Conservation (phyloP, 1,140 invertebrate species). For the Drosophila ogumai region DNA sequence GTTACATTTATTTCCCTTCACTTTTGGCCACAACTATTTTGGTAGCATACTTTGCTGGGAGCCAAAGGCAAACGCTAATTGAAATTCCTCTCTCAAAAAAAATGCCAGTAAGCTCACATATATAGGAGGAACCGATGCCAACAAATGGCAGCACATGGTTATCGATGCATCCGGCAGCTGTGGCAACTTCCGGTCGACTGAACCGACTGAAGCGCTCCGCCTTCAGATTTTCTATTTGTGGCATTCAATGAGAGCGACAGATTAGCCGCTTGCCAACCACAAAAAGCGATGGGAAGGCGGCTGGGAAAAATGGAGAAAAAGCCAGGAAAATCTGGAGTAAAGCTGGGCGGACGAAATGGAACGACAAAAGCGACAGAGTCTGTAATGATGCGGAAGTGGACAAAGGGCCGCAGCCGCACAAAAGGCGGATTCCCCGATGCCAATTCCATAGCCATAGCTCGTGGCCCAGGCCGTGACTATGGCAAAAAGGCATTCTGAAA, state of each 20-base stretch:
- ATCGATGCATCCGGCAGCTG: slow-evolving; percentile 78
- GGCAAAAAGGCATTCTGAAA: slow-evolving; percentile 72
- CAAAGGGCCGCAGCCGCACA: slow-evolving; percentile 59
- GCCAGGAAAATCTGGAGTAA: slow-evolving; percentile 6
- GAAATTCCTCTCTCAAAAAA: slow-evolving; percentile 57
- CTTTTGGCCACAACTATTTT: slow-evolving; percentile 9
- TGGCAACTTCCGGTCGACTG: slow-evolving; percentile 66
- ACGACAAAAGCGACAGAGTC: slow-evolving; percentile 62
- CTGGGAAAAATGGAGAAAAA: slow-evolving; percentile 27
- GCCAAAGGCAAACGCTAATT: slow-evolving; percentile 58
- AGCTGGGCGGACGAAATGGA: slow-evolving; percentile 35
- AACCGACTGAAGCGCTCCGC: slow-evolving; percentile 28
- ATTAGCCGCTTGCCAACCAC: slow-evolving; percentile 61
- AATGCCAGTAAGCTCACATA: slow-evolving; percentile 18
- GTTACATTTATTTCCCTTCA: not conserved
- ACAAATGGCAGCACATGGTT: slow-evolving; percentile 63
- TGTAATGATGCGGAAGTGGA: slow-evolving; percentile 79
- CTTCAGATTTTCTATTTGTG: slow-evolving; percentile 27
- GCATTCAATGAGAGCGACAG: slow-evolving; percentile 70
- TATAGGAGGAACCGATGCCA: not conserved
- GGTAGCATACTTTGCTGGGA: slow-evolving; percentile 1
- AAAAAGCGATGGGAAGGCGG: slow-evolving; percentile 35
- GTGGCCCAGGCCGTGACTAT: slow-evolving; percentile 13
- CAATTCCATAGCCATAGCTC: slow-evolving; percentile 21
- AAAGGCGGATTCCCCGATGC: slow-evolving; percentile 37